Evolutionary conservation across 64 coral and sea anemone genomes (phyloP).

Genomic region (Pocillopora damicornis): DNA sequence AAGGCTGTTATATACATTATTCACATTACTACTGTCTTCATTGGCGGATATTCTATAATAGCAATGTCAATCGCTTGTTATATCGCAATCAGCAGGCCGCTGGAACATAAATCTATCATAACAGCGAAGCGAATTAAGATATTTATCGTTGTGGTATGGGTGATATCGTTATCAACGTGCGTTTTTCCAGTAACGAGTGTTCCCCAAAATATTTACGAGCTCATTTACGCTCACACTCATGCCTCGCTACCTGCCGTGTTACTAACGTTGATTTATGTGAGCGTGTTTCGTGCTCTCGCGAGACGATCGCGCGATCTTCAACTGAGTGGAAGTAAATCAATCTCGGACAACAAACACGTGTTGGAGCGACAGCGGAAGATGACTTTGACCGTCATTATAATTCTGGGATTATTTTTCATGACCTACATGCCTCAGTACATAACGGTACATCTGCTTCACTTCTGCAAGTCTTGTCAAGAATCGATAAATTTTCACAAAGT

Average conservation of each 20-base stretch:
- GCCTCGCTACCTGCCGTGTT: slow-evolving; percentile 12
- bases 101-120: slow-evolving; percentile 25
- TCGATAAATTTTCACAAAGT: slow-evolving; percentile 32
- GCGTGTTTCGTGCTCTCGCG: slow-evolving; percentile 25
- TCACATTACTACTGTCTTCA: not conserved
- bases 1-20: slow-evolving; percentile 7
- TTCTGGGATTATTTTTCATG: not conserved
- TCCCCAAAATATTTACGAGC: not conserved
- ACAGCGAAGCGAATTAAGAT: slow-evolving; percentile 9
- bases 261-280: slow-evolving; percentile 12
- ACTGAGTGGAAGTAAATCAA: not conserved
- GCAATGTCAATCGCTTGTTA: slow-evolving; percentile 20
- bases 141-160: slow-evolving; percentile 8
- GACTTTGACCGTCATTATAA: not conserved
- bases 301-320: slow-evolving; percentile 6
- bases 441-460: slow-evolving; percentile 6
- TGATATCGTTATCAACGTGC: not conserved
- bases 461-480: slow-evolving; percentile 5
- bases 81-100: slow-evolving; percentile 4
- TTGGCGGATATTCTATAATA: slow-evolving; percentile 15
- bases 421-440: slow-evolving; percentile 29
- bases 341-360: not conserved
- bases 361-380: slow-evolving; percentile 9
- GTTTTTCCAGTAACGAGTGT: slow-evolving; percentile 16
- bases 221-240: slow-evolving; percentile 33